These are phyloP conservation scores for Bos indicus DNA, from an alignment of 2,113 vertebrate species.

Conservation along the genomic window DNA sequence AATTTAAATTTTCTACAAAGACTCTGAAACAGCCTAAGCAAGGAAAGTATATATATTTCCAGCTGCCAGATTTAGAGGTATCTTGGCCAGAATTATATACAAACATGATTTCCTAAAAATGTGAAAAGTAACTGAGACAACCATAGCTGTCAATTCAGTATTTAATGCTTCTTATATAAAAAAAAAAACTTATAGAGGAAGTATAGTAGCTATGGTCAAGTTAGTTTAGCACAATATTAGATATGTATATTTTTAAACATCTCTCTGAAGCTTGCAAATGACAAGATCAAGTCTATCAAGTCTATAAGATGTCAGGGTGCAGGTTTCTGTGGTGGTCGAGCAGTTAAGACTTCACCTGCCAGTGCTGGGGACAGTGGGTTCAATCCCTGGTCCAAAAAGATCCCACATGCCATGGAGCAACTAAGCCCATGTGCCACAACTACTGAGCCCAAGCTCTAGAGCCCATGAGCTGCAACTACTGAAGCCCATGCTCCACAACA, in stretches of 20 bases:
- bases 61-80: not conserved
- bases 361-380: not conserved
- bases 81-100: not conserved
- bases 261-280: not conserved
- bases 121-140: not conserved
- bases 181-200: not conserved
- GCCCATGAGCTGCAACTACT: not conserved
- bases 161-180: not conserved
- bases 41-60: not conserved
- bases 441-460: not conserved
- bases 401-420: not conserved
- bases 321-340: not conserved
- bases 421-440: not conserved
- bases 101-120: slow-evolving; percentile 1
- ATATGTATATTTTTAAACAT: not conserved
- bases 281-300: not conserved
- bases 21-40: slow-evolving; percentile 4
- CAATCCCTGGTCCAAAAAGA: not conserved
- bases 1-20: not conserved
- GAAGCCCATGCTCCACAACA: not conserved
- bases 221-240: not conserved
- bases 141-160: not conserved
- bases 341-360: not conserved
- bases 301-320: not conserved
- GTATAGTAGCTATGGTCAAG: not conserved